Base-by-base conservation (phyloP, 2,113 vertebrate genomes). In the Scalopus aquaticus region DNA sequence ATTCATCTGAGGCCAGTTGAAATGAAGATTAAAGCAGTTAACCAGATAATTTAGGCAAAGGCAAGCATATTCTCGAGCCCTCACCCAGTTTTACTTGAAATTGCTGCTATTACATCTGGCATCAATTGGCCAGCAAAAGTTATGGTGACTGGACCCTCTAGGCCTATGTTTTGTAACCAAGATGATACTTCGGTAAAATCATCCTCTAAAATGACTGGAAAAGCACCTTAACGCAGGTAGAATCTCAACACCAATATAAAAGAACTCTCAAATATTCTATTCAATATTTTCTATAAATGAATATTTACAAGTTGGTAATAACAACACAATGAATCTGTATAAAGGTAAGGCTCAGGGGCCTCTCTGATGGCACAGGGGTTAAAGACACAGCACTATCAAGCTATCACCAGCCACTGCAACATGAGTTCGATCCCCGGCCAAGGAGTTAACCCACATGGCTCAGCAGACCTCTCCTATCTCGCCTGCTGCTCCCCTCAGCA, bases 251-350 rank as follows among this genome's bases (percentile, higher is more conserved):
- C 54, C 56, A 30, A 28, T 42, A 81, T 20, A 79, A 83, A 82
- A 94, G 93, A 92, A 91, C 46, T 39, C 76, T 56, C 90, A 90
- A 92, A n/a, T 9, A 88, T 81, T 96, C 85, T 69, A 62, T 49
- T 94, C 84, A 81, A 90, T 81, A 70, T 90, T 95, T 81, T 92
- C 91, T 92, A 62, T 42, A 97, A 97, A 84, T 46, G 94, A 97
- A 65, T 93, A 93, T 93, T 97, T 95, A 78, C 76, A 95, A 70
- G 62, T 42, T 62, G 95, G 54, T 95, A 97, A 95, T n/a, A 26
- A 92, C 22, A 74, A 64, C 39, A 35, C 39, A 60, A 17, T 78
- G 46, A 96, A 93, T 90, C 62, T 92, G 58, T 37, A 95, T 32
- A 87, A 84, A 2, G 6, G 20, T 88, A 92, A 94, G 15, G 49